Base-by-base conservation (phyloP, 2,113 vertebrate genomes). In the Xiphophorus couchianus region DNA sequence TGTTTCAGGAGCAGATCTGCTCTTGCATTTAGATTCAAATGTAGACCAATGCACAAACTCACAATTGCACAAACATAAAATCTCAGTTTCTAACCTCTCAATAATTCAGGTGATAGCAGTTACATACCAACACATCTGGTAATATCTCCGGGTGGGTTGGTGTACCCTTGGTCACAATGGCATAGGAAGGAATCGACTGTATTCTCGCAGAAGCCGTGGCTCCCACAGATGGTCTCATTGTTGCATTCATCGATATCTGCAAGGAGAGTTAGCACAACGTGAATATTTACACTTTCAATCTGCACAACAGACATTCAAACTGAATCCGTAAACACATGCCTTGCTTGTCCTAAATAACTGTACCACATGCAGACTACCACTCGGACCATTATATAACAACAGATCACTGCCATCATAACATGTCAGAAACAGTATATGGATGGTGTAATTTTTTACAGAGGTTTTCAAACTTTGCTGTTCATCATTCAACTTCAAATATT, bases 181-280 rank as follows among this genome's bases (percentile, higher is more conserved):
- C 94, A 95, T 65, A 80, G 91, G 89, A 90, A 95, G 2, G 94
- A 93, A 63, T 92, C 91, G 28, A 92, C 92, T 7, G 90, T 94
- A 88, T 95, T 95, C 87, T 94, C 93, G 60, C 94, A 95, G 89
- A 90, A 93, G 74, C 93, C 92, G 27, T 94, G 88, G 78, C 82
- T 88, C 62, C 93, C 93, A 60, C 94, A 95, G 88, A 94, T 91
- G 74, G 89, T 94, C 76, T 92, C 86, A 39, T 94, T 93, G 51
- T 84, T 70, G 33, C 94, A 95, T 79, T 95, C 94, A 19, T 95
- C 92, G 63, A 93, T 84, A 86, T 95, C 94, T 95, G 87, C 28
- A 28, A 78, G 70, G 80, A 69, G 69, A 77, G 69, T 42, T 76
- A 88, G 73, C 15, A 29, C 70, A 71, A 22, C 29, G 19, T 86